These are phyloP conservation scores for Atlantisia rogersi DNA, from an alignment of 2,113 vertebrate genomes.

Conservation along the genomic window DNA sequence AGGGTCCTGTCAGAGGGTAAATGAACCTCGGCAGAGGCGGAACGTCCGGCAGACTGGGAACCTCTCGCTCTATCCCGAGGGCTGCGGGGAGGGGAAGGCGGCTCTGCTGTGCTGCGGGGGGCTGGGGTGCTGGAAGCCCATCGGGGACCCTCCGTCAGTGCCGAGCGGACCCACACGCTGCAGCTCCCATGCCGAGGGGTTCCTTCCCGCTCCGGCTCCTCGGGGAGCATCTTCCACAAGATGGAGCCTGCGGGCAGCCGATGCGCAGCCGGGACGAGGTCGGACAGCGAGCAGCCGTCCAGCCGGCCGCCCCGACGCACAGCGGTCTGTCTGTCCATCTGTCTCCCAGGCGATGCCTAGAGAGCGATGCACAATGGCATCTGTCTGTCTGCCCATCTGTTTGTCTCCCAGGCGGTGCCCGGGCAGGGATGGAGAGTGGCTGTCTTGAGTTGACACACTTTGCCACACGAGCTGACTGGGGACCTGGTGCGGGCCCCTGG, in stretches of 20 bases:
- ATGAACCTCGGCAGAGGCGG: not conserved
- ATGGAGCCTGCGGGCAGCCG: constrained; percentile 36
- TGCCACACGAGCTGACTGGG: fast-evolving
- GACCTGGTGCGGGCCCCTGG: fast-evolving
- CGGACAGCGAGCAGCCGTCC: fast-evolving
- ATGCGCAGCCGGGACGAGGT: not conserved
- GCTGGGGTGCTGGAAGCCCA: too few species aligned
- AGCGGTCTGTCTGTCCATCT: not conserved
- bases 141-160: fast-evolving
- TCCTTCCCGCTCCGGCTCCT: not conserved
- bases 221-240: constrained; percentile 18
- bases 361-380: fast-evolving
- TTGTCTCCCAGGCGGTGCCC: not conserved
- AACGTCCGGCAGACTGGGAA: not conserved
- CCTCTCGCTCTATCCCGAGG: not conserved
- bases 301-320: fast-evolving
- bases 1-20: not conserved
- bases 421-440: not conserved
- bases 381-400: not conserved
- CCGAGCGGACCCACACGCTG: fast-evolving
- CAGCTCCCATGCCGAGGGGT: not conserved
- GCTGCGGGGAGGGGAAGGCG: not conserved
- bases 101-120: too few species aligned
- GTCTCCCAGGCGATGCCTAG: not conserved
- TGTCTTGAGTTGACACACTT: fast-evolving